phyloP scores from a whole-genome alignment of 2,113 vertebrate genomes.

The Acrocephalus kingi region DNA sequence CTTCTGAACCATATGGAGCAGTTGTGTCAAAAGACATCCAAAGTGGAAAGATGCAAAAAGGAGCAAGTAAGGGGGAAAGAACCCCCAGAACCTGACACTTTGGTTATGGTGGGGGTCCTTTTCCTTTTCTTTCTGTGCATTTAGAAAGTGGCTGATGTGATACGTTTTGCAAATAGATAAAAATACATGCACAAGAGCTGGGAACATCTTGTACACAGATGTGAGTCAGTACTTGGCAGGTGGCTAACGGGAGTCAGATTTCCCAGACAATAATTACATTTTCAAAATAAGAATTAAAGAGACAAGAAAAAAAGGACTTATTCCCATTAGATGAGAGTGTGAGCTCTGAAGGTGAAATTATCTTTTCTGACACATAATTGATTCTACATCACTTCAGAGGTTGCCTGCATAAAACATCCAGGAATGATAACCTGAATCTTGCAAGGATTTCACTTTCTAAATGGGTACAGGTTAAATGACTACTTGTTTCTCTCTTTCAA shows the following conservation, averaged over 20 bases:
- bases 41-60: background rate
- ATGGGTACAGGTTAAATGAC: background rate
- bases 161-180: background rate
- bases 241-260: conserved; percentile 25
- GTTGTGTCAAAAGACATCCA: background rate
- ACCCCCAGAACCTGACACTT: rapidly evolving
- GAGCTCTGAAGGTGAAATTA: background rate
- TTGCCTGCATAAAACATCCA: background rate
- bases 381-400: background rate
- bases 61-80: background rate
- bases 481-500: background rate
- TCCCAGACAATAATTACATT: conserved; percentile 43
- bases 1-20: background rate
- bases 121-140: background rate
- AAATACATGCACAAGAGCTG: background rate
- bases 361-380: background rate
- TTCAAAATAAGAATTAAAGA: conserved; percentile 4
- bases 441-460: background rate
- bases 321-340: background rate
- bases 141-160: background rate
- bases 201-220: conserved; percentile 55
- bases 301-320: background rate
- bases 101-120: background rate
- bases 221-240: conserved; percentile 56
- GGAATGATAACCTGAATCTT: background rate